Evolutionary conservation across 2,888 invertebrate species (phyloP), one percentile per base, ranked within the genome.

Genomic region (Ernsta delagoae): DNA sequence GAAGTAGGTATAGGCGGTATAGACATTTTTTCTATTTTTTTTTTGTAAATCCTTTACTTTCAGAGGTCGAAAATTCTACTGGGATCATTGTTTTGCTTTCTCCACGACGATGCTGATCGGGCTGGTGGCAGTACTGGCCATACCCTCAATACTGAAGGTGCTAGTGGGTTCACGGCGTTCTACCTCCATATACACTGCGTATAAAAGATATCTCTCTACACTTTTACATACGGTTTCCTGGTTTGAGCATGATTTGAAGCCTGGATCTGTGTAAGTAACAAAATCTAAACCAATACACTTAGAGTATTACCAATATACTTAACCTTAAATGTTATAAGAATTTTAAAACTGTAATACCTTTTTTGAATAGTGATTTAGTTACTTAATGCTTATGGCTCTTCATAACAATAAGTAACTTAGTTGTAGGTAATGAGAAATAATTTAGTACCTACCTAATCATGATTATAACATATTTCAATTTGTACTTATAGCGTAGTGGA

Each of bases 171-270:
- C 98, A 0, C 94, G 95, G 36, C 95, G 96, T 79, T 97, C 97
- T 36, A 94, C 94, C 63, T 95, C 95, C 1, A 86, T 94, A 0
- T 86, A 92, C 60, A 94, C 95, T 0, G 96, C 97, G 0, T 97
- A 97, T 85, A 95, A 94, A 71, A 93, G 98, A 76, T 98, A 98
- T 83, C 86, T 97, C 7, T 95, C 96, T 5, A 98, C 98, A 0
- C 89, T 97, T 54, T 92, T 96, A 4, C 97, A 98, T 79, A 95
- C 96, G 70, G 85, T 95, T 12, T 86, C 95, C 4, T 98, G 98
- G 98, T 97, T 98, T 83, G 94, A 95, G 70, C 88, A 95, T 41
- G 95, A 96, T 65, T 94, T 97, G 43, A 94, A 94, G 73, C 94
- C 95, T 0, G 93, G 94, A 45, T 94, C 94, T 64, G 85, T 83